Evolutionary conservation across 2,888 invertebrate genomes (phyloP), one percentile per base, ranked within the genome.

Genomic region (Thecocarcelia acutangulata): DNA sequence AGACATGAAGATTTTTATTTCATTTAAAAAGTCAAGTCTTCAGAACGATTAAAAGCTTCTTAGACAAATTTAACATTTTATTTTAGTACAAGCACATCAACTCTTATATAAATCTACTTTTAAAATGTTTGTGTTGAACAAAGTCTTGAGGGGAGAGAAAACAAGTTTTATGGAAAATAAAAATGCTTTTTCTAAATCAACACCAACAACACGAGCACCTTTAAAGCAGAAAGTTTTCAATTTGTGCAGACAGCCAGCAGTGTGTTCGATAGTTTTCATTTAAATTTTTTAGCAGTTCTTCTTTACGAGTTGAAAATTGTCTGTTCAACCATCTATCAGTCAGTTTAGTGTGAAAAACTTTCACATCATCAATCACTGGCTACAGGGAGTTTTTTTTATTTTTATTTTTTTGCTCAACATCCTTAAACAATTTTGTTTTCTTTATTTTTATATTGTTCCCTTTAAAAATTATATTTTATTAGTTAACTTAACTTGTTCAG

Each of bases 331-430:
- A 80, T 83, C 82, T 72, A 83, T 83, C 83, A 81, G 72, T 83
- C 83, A 73, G 63, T 83, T 69, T 70, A 73, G 68, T 84, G 87
- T 85, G 85, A 85, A 86, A 85, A 87, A 85, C 85, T 86, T 88
- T 86, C 86, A 84, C 86, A 87, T 89, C 87, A 88, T 88, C 88
- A 89, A 88, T 89, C 87, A 88, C 85, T 84, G 74, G 59, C 85
- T 70, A 52, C 37, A 54, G 78, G 74, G 63, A 70, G 68, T 73
- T 69, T 15, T n/a, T 40, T 17, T 44, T n/a, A n/a, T n/a, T n/a
- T n/a, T n/a, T n/a, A n/a, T n/a, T n/a, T n/a, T n/a, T n/a, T 59
- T 28, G 42, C 6, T 28, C 54, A 54, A 44, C 33, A 46, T 19
- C 19, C 19, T 46, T 58, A 33, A 46, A 69, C 12, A n/a, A 28